Percentiles rank a stretch among this genome's conserved stretches.
Conservation (phyloP, 2,113 vertebrate species). For the Ptychochromis oligacanthus region DNA sequence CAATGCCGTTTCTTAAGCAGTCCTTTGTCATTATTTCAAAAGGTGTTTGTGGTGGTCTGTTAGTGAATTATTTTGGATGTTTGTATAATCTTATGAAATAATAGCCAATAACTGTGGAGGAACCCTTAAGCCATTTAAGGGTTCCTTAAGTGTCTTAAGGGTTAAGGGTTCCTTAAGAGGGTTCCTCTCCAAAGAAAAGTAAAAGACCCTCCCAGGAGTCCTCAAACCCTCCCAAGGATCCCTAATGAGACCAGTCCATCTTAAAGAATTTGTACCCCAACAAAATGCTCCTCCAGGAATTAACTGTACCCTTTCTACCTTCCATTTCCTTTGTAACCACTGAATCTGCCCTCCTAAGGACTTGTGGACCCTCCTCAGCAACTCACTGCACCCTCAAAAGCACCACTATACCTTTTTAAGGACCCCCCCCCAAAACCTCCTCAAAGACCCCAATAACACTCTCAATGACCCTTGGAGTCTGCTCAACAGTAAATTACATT, state of each 20-base stretch:
- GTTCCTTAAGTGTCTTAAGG: too few species aligned
- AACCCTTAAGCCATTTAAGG: neutral
- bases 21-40: too few species aligned
- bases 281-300: neutral
- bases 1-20: neutral
- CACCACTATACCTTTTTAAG: neutral
- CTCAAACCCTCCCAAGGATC: neutral
- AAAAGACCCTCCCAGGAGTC: neutral
- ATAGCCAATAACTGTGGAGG: neutral
- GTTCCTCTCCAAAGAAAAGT: neutral
- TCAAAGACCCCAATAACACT: neutral
- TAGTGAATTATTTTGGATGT: too few species aligned
- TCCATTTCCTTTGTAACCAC: neutral
- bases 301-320: neutral
- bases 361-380: neutral
- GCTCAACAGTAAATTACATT: slow-evolving; percentile 12
- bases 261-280: neutral
- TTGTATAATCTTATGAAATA: too few species aligned
- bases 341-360: neutral
- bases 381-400: neutral
- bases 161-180: too few species aligned
- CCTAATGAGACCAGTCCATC: neutral
- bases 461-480: neutral
- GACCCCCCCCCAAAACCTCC: neutral
- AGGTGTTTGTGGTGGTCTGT: too few species aligned